Base-by-base conservation (phyloP, 2,113 vertebrate genomes). In the Cryptotis parvus region DNA sequence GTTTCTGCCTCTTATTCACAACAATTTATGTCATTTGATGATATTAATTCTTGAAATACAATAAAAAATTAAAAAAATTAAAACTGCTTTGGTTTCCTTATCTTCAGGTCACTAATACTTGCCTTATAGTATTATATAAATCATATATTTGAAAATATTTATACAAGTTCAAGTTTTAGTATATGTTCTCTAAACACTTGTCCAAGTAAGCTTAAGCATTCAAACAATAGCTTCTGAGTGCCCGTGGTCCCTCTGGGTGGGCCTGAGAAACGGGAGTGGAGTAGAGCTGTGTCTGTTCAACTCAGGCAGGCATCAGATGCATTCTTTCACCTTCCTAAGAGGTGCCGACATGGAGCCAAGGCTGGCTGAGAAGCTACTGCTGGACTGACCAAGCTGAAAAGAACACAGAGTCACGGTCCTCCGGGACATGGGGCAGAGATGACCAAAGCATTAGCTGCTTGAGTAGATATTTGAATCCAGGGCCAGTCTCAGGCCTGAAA, bases 181-280 rank as follows among this genome's bases (percentile, higher is more conserved):
- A n/a, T n/a, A n/a, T 83, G 20, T 22, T 33, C 81, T 58, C 49
- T 45, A 45, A 66, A 90, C 66, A 58, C 6, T 77, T 15, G 9
- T 61, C 63, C 35, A 80, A 81, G 55, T 83, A 79, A 94, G 24
- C 15, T 43, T 83, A 79, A 94, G 24, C 15, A 61, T 41, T 78
- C 70, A 89, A 65, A 55, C 33, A 39, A 58, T 1, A 72, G 43
- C 29, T 66, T 27, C 45, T 2, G 24, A 18, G 58, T 37, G 24
- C 58, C 37, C 76, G 16, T 49, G 45, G 6, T 6, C 6, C 45
- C 9, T 14, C 45, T 49, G 45, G 45, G 45, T 14, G 2, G 45
- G 45, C 45, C 14, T 9, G 45, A 49, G 45, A 14, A 14, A 49
- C 9, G 45, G 45, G 45, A 9, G 14, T 12, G 45, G 45, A 49